Evolutionary conservation across 2,888 invertebrate genomes (phyloP).

Genomic region (Lithophane semibrunnea): DNA sequence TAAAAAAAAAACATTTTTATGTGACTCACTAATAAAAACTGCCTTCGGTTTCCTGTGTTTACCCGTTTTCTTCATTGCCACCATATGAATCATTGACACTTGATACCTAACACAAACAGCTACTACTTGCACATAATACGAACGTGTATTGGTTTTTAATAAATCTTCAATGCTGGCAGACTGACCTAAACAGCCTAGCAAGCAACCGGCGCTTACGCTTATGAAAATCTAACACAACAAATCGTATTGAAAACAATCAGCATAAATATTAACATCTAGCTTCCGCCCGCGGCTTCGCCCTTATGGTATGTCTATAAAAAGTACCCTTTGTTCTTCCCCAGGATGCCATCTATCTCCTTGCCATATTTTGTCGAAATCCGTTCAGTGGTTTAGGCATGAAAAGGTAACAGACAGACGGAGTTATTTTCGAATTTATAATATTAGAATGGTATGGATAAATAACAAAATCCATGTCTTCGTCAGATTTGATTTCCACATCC

Average conservation of each 20-base stretch:
- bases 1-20: background rate
- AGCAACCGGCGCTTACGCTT: background rate
- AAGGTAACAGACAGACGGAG: no score
- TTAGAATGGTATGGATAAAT: background rate
- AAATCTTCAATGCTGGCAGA: background rate
- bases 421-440: no score
- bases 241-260: background rate
- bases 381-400: no score
- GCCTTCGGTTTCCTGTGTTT: background rate
- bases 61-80: constrained; percentile 4
- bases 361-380: no score
- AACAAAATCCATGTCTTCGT: constrained; percentile 26
- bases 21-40: background rate
- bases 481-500: constrained; percentile 51
- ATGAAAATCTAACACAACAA: background rate
- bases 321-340: no score
- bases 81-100: constrained; percentile 24
- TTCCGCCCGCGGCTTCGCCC: no score
- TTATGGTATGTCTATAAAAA: no score
- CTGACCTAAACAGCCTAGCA: background rate
- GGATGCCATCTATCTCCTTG: no score
- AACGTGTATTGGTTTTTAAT: constrained; percentile 31
- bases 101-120: constrained; percentile 7
- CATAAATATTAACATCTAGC: background rate
- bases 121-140: background rate